Base-by-base conservation (phyloP, 2,797 vertebrate species). In the Brachyrhaphis roseni region DNA sequence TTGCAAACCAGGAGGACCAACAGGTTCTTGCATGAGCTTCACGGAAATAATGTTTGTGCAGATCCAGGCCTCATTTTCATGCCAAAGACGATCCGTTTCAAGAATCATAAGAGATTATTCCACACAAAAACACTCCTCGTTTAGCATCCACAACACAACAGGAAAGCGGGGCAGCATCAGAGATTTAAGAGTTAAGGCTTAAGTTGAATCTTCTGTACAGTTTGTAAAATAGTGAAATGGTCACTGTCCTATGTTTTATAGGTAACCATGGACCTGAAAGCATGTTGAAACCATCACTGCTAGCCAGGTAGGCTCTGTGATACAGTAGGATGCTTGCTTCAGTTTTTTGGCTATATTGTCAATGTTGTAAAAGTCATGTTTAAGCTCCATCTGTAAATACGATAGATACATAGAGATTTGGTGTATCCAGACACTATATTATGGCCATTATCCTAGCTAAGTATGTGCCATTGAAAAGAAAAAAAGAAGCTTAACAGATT, bases 381-480 rank as follows among this genome's bases (percentile, higher is more conserved):
- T 91, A 94, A 94, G 91, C 92, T 94, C 93, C 94, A 95, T 95
- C 90, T 96, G 95, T 96, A 96, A 92, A 96, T 95, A 96, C 88
- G 82, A 93, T 95, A 96, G 93, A 93, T 94, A 93, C 93, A 95
- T 95, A 96, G 94, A 95, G 91, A 93, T 91, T 87, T 90, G 92
- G 94, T 94, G 94, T 95, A 95, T 95, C 91, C 90, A 95, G 94
- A 95, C 93, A 94, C 94, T 95, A 94, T 95, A 95, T 94, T 94
- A 94, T 92, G 94, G 92, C 94, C 94, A 94, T 95, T 92, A 93
- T 92, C 94, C 94, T 96, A 95, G 94, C 89, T 94, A 95, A 94
- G 91, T 93, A 95, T 94, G 94, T 93, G 93, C 93, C 95, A 95
- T 94, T 90, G 84, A 90, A 92, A 93, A 94, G 78, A 90, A 87